phyloP scores from a whole-genome alignment of 2,113 vertebrate species.

The Mystacornis crossleyi region DNA sequence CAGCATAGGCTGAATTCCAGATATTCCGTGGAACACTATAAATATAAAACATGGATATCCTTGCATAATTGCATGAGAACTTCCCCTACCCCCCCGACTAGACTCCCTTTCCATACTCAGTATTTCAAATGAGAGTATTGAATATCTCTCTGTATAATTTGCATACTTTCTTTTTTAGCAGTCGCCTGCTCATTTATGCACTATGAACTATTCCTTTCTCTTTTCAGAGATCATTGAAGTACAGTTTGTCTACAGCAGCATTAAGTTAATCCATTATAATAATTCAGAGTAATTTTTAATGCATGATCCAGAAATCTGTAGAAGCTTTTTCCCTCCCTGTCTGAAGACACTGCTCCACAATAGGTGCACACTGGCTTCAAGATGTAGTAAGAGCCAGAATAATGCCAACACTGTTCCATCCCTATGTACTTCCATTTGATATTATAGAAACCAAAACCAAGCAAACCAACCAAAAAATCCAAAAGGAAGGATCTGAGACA shows the following conservation, averaged over 20 bases:
- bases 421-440: background rate
- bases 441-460: too few relatives aligned
- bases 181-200: background rate
- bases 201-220: background rate
- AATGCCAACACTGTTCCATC: background rate
- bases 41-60: constrained; percentile 3
- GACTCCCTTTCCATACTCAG: background rate
- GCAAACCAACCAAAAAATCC: background rate
- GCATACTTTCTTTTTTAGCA: background rate
- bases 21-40: background rate
- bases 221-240: background rate
- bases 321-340: background rate
- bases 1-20: background rate
- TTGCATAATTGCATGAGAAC: background rate
- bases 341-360: background rate
- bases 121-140: constrained; percentile 20
- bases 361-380: background rate
- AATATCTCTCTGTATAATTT: constrained; percentile 23
- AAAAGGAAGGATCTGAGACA: background rate
- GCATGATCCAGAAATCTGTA: background rate
- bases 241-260: background rate
- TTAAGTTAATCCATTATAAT: background rate
- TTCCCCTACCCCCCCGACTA: background rate
- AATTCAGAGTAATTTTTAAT: background rate
- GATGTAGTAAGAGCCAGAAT: background rate